Evolutionary conservation across 2,113 vertebrate genomes (phyloP), one percentile per base, ranked within the genome.

Genomic region (Misgurnus mizolepis): DNA sequence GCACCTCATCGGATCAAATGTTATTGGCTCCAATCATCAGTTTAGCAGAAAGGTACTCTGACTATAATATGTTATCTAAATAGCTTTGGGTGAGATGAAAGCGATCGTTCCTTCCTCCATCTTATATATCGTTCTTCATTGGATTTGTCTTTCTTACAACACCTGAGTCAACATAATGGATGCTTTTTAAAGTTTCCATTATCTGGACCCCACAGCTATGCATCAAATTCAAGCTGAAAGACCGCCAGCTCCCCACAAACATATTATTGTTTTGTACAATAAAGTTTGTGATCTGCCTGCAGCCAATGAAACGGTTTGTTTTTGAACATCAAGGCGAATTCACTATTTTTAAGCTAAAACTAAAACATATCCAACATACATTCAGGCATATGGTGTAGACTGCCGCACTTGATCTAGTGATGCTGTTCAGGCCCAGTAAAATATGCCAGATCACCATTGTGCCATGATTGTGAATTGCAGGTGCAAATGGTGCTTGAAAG

Each of bases 171-270:
- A 78, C 67, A 60, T 78, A 73, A 64, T 40, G 40, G 56, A 79
- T 47, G 76, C 66, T 67, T 82, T 84, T 79, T 82, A 82, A 76
- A 77, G 80, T 82, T 84, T 69, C 69, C 50, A 82, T 70, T 79
- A 79, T 82, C 39, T 79, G 60, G 15, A 60, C 76, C 60, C 60
- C 34, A 39, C 11, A 84, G 64, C 65, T 65, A 75, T 84, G 50
- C 71, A 76, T 82, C 71, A 82, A 64, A 71, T 79, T 60, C 76
- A 71, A 67, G 61, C 55, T 66, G 56, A 75, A 49, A 15, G 14
- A 71, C 66, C 67, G 68, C 61, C 79, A 81, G 5, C 55, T 65
- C 62, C n/a, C 1, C 60, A 62, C 77, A 84, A 68, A 81, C 79
- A 34, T 34, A 34, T 34, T 34, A 34, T 34, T 34, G 27, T 34